Evolutionary conservation across 2,888 invertebrate species (phyloP).

Genomic region (Helleia helle): DNA sequence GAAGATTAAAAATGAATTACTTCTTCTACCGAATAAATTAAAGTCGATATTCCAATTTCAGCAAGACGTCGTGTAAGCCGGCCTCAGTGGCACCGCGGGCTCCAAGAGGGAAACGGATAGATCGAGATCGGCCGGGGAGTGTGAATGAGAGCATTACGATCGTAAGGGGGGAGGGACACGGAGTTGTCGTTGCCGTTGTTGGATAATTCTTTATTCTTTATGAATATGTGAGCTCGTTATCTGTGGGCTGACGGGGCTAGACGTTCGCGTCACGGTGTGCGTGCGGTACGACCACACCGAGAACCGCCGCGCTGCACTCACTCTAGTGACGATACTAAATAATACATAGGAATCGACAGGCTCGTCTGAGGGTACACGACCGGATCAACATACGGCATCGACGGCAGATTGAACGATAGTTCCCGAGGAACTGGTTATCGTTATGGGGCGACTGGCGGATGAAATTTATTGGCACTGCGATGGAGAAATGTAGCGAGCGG

Average conservation of each 20-base stretch:
- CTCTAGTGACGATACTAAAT: slow-evolving; percentile 63
- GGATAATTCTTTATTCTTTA: slow-evolving; percentile 73
- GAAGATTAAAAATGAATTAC: slow-evolving; percentile 63
- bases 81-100: slow-evolving; percentile 48
- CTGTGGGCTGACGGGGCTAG: slow-evolving; percentile 55
- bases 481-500: slow-evolving; percentile 74
- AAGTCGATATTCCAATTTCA: slow-evolving; percentile 67
- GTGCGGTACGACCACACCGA: slow-evolving; percentile 19
- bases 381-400: slow-evolving; percentile 74
- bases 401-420: slow-evolving; percentile 74
- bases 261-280: slow-evolving; percentile 38
- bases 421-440: slow-evolving; percentile 74
- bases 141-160: slow-evolving; percentile 70
- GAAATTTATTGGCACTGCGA: slow-evolving; percentile 73
- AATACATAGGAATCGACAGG: slow-evolving; percentile 71
- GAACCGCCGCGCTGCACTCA: slow-evolving; percentile 33
- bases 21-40: slow-evolving; percentile 70
- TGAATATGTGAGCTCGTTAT: slow-evolving; percentile 74
- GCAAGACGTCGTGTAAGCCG: slow-evolving; percentile 39
- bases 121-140: slow-evolving; percentile 65
- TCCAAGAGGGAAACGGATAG: slow-evolving; percentile 66
- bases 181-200: slow-evolving; percentile 38
- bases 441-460: slow-evolving; percentile 72
- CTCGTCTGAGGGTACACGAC: slow-evolving; percentile 71
- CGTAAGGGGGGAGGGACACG: slow-evolving; percentile 42